phyloP scores from a whole-genome alignment of 2,888 invertebrate species.

The Acleris laterana region DNA sequence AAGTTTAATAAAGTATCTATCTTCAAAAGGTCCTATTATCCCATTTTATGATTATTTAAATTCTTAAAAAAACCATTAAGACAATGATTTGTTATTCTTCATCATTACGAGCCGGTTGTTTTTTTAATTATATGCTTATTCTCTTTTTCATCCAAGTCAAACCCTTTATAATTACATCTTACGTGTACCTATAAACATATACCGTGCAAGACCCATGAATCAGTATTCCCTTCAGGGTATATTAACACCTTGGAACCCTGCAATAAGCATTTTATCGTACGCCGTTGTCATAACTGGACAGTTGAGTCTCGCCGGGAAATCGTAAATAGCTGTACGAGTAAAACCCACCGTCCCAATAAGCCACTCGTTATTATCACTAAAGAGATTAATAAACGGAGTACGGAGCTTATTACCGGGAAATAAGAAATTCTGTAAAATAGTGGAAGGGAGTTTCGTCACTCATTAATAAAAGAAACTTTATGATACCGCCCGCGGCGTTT shows the following conservation, averaged over 20 bases:
- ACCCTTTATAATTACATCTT: too few species aligned
- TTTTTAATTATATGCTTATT: too few species aligned
- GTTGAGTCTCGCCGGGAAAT: conserved; percentile 13
- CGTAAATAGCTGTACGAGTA: conserved; percentile 22
- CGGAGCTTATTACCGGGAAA: conserved; percentile 66
- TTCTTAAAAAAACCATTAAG: too few species aligned
- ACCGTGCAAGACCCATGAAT: background rate
- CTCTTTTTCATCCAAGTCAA: too few species aligned
- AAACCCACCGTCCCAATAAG: conserved; percentile 38
- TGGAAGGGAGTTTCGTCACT: conserved; percentile 67
- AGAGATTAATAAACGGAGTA: conserved; percentile 57
- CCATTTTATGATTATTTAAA: too few species aligned
- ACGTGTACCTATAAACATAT: background rate
- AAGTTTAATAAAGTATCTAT: too few species aligned
- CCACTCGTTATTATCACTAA: conserved; percentile 46
- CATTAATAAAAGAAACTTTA: conserved; percentile 65
- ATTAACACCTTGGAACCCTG: background rate
- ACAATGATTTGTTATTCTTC: too few species aligned
- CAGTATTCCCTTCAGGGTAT: background rate
- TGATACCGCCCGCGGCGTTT: background rate
- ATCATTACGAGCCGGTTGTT: too few species aligned
- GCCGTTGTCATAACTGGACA: conserved; percentile 17
- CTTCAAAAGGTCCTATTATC: too few species aligned
- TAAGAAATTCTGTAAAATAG: conserved; percentile 70
- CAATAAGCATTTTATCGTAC: conserved; percentile 26